A percentile compares a stretch with the other conserved stretches of the same genome.
Evolutionary conservation across 2,113 vertebrate species (phyloP).

Genomic region (Rhea pennata): DNA sequence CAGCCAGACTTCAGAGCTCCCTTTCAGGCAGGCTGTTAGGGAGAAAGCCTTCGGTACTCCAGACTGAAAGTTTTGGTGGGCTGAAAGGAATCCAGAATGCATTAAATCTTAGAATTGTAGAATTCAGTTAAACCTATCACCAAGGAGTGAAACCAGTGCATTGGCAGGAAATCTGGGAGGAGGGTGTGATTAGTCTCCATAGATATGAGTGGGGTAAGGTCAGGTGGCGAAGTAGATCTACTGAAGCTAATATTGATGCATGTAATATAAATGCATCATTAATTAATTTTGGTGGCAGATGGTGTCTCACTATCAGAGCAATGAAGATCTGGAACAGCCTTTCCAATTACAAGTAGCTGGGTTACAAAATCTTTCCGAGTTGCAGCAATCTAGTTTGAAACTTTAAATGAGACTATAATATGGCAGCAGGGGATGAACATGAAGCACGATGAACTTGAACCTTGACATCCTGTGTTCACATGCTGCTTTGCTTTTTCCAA

Average conservation of each 20-base stretch:
- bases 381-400: not conserved
- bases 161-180: not conserved
- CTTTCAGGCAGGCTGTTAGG: not conserved
- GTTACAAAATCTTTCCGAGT: not conserved
- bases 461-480: not conserved
- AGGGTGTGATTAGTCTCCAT: not conserved
- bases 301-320: not conserved
- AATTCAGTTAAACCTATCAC: not conserved
- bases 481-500: not conserved
- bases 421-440: not conserved
- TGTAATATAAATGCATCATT: not conserved
- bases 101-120: not conserved
- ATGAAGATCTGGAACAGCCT: not conserved
- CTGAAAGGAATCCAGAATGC: not conserved
- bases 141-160: not conserved
- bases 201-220: not conserved
- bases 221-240: not conserved
- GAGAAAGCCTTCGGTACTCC: not conserved
- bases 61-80: not conserved
- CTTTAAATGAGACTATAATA: not conserved
- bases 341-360: not conserved
- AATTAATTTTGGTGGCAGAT: not conserved
- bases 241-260: not conserved
- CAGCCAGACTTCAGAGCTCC: not conserved
- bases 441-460: rapidly evolving